Evolutionary conservation across 2,888 invertebrate genomes (phyloP), one percentile per base, ranked within the genome.

Genomic region (Branchipolynoe longqiensis): DNA sequence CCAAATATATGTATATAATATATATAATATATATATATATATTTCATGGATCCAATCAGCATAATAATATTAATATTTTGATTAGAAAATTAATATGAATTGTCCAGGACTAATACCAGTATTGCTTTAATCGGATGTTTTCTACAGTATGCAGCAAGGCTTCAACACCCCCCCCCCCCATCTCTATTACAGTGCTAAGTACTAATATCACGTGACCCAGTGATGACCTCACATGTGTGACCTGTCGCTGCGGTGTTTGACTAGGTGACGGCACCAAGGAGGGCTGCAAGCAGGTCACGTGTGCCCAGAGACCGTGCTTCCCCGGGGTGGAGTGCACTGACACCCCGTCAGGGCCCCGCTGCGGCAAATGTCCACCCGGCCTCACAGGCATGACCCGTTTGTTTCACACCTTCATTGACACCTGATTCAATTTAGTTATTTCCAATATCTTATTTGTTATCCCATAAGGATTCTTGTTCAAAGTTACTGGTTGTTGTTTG

Each of bases 211-310:
- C 25, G 89, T 87, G 59, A 85, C 86, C 3, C 84, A 87, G 12
- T 38, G 36, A 36, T 85, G 87, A 8, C 97, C 96, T 92, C 95
- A 95, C n/a, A n/a, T n/a, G n/a, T n/a, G n/a, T n/a, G n/a, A n/a
- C n/a, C n/a, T n/a, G n/a, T n/a, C n/a, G n/a, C 81, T 98, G 98
- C 92, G 96, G 96, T 98, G 98, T 31, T 96, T 94, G 86, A 28
- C 31, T 18, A 78, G 96, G 96, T 84, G 96, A 97, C 91, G 97
- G 97, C 12, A 95, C 96, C 1, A 94, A 95, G 31, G 56, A 59
- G 38, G 88, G 87, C 0, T 88, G 89, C 48, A 54, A 54, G 25
- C 74, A 78, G 1, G 54, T 54, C 6, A 62, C 62, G 4, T 87
- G 87, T 40, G 81, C 58, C 25, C 64, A 62, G n/a, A 64, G 62